phyloP scores from a whole-genome alignment of 1,140 invertebrate genomes.

The Battus philenor region DNA sequence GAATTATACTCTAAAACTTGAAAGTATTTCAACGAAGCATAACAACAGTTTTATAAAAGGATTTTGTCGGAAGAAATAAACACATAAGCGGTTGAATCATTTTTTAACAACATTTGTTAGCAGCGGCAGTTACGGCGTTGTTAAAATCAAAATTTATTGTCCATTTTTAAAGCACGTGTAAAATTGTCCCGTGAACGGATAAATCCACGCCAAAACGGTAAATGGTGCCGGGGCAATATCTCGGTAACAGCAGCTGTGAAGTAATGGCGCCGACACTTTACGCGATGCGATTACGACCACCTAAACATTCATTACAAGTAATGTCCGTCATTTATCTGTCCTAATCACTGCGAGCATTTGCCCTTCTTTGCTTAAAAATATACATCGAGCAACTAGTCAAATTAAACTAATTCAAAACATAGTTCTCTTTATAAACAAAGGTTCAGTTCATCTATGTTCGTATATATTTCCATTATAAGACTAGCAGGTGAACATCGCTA shows the following conservation, averaged over 20 bases:
- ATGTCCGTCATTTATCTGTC: constrained; percentile 71
- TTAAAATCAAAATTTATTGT: constrained; percentile 17
- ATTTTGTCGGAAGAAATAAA: no score
- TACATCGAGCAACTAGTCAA: constrained; percentile 13
- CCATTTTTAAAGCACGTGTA: constrained; percentile 21
- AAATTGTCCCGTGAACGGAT: constrained; percentile 41
- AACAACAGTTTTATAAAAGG: no score
- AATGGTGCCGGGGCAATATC: constrained; percentile 62
- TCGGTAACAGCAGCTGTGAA: constrained; percentile 63
- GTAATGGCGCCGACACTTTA: constrained; percentile 72
- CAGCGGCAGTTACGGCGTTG: constrained; percentile 5
- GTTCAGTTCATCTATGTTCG: constrained; percentile 10
- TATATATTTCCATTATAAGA: constrained; percentile 24
- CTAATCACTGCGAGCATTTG: constrained; percentile 58
- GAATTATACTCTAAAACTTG: no score
- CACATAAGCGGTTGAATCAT: no score
- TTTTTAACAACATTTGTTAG: constrained; percentile 1
- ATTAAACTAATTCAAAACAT: neutral
- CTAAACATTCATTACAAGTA: constrained; percentile 74
- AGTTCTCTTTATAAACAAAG: no score
- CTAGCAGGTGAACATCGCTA: constrained; percentile 46
- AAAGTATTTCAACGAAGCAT: no score
- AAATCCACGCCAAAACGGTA: constrained; percentile 50
- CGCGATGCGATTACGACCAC: constrained; percentile 71
- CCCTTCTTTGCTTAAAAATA: constrained; percentile 34